Conservation (phyloP, 2,888 invertebrate genomes). For the Lasioglossum vierecki region DNA sequence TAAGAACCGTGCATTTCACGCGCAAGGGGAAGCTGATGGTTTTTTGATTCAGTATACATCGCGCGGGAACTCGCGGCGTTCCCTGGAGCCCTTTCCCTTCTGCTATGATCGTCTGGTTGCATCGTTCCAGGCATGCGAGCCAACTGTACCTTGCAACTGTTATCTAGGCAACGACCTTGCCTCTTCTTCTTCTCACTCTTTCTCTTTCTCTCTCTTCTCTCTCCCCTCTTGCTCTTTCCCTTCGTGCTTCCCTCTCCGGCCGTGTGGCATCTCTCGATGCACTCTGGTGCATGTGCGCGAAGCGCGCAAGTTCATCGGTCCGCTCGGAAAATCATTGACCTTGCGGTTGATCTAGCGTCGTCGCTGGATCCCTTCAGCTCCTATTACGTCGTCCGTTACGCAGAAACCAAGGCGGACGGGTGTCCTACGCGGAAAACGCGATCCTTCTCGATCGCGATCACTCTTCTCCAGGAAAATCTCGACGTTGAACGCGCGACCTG, state of each 20-base stretch:
- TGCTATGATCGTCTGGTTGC: slow-evolving; percentile 34
- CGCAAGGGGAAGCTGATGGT: too few species aligned
- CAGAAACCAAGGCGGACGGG: slow-evolving; percentile 40
- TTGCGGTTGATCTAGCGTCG: slow-evolving; percentile 69
- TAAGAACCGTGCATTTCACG: too few species aligned
- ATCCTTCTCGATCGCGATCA: neutral
- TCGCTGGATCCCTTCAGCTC: slow-evolving; percentile 47
- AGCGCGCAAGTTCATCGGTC: slow-evolving; percentile 72
- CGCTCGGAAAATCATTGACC: slow-evolving; percentile 78
- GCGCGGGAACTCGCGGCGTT: slow-evolving; percentile 9
- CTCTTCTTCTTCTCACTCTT: slow-evolving; percentile 66
- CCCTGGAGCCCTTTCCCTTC: slow-evolving; percentile 41
- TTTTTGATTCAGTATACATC: neutral
- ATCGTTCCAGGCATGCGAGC: slow-evolving; percentile 70
- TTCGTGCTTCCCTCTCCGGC: slow-evolving; percentile 6
- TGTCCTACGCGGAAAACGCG: slow-evolving; percentile 15
- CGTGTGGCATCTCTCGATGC: slow-evolving; percentile 15
- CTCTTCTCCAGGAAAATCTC: neutral
- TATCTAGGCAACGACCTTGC: slow-evolving; percentile 81
- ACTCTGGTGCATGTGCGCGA: slow-evolving; percentile 42
- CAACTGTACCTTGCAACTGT: slow-evolving; percentile 81
- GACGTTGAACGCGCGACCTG: neutral
- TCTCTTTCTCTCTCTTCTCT: slow-evolving; percentile 27
- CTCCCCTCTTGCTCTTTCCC: slow-evolving; percentile 25
- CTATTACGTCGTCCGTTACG: slow-evolving; percentile 61